Base-by-base conservation (phyloP, 2,888 invertebrate species). In the Criorhina ranunculi region DNA sequence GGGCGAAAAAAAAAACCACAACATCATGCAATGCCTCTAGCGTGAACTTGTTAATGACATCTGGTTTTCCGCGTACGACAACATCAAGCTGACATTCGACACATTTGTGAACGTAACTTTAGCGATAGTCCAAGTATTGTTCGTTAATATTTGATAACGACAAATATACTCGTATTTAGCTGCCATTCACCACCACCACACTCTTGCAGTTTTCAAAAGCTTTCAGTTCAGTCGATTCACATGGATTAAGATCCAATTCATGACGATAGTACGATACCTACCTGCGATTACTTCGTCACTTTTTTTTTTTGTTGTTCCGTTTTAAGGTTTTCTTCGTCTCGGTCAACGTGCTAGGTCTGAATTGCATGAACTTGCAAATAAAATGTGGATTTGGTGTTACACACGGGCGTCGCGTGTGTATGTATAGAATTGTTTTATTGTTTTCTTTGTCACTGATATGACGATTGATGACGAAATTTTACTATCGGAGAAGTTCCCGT, bases 361-460 rank as follows among this genome's bases (percentile, higher is more conserved):
- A n/a, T 29, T 51, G 49, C 29, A 29, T 29, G 49, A 51, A 51
- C 19, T 51, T 51, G 49, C 12, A 51, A 51, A 51, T 51, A 24
- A 3, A 29, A 12, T 51, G 17, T 44, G 7, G 9, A 12, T 44
- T 44, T 44, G 2, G 2, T 8, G 7, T 17, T 44, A 44, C 24
- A 24, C 24, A 24, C 17, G 17, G 17, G 5, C 44, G 17, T 7
- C 44, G 44, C 8, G 3, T 44, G n/a, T 29, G 49, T 49, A 29
- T 11, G 5, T 11, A 24, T 11, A 6, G 19, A 11, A 3, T 51
- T 7, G 24, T 24, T 49, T n/a, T 1, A n/a, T n/a, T 12, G 12
- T 51, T 51, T 51, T 29, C 19, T 29, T 51, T 51, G 12, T 2
- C 5, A 8, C n/a, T 29, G 9, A 29, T 8, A 7, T 9, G 6